Percentiles rank a stretch among this genome's conserved stretches.
Evolutionary conservation across 1,140 invertebrate species (phyloP).

Genomic region (Saxidomus purpurata): DNA sequence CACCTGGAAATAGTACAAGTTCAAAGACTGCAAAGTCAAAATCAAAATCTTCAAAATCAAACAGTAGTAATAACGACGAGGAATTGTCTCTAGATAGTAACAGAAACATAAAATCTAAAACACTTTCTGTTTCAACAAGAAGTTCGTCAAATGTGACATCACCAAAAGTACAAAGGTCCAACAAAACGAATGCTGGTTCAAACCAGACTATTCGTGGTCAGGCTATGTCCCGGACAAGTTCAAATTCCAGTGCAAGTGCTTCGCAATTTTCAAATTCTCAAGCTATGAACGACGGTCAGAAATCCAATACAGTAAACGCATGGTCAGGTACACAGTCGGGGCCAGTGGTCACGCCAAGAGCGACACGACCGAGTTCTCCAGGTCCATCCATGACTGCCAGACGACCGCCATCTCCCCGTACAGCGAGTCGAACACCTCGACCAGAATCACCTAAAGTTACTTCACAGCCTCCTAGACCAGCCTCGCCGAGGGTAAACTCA

Average conservation of each 20-base stretch:
- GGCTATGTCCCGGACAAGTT: conserved; percentile 40
- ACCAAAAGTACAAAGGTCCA: conserved; percentile 34
- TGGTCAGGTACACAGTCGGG: neutral
- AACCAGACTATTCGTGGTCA: neutral
- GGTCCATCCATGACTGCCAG: neutral
- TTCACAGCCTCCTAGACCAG: neutral
- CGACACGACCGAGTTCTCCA: conserved; percentile 42
- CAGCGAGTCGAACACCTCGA: neutral
- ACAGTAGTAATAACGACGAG: conserved; percentile 64
- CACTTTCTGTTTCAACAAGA: conserved; percentile 41
- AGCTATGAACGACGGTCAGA: neutral
- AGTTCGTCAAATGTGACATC: conserved; percentile 55
- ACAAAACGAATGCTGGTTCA: neutral
- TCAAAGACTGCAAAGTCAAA: conserved; percentile 39
- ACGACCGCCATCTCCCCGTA: conserved; percentile 47
- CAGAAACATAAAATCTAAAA: conserved; percentile 68
- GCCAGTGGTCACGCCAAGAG: neutral
- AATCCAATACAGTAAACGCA: neutral
- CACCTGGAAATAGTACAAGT: conserved; percentile 63
- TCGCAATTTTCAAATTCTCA: neutral
- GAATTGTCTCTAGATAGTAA: conserved; percentile 70
- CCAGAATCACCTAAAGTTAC: conserved; percentile 29
- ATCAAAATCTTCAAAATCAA: conserved; percentile 65
- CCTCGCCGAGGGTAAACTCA: conserved; percentile 17
- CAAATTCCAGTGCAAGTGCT: conserved; percentile 3